Base-by-base conservation (phyloP, 2,113 vertebrate species). In the Lampris megalopsis region DNA sequence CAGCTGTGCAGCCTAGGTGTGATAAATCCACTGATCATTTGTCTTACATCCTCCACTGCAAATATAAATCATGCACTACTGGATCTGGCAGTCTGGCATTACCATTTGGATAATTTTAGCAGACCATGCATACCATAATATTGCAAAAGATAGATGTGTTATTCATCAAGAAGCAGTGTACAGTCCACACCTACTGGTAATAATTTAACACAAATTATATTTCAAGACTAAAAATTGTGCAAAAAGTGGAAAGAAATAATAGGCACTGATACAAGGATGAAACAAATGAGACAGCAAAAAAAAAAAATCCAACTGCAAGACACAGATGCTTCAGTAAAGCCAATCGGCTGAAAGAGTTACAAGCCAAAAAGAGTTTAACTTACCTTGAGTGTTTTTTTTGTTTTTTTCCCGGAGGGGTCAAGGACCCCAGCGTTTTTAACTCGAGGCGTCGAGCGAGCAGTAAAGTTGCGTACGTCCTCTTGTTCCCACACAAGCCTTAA, bases 381-480 rank as follows among this genome's bases (percentile, higher is more conserved):
- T 90, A 92, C 91, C 87, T 82, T 8, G 0, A 53, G 6, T 42
- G 37, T 74, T 73, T 63, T 58, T 41, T 68, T 8, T 53, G 6
- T 42, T 40, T 74, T 73, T 63, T 58, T 75, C 38, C 66, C 6
- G 66, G 60, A 56, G 82, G 77, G 91, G 89, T 91, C 91, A 88
- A 75, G 24, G 88, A 92, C 87, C 90, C 83, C 77, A 63, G 73
- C 79, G 78, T 37, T 69, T 10, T 40, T 62, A 64, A 57, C 2
- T 9, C 47, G 24, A 71, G 85, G 56, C 64, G 77, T 63, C 63
- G 71, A 76, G 72, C 85, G 71, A 76, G 72, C 85, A 77, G 67
- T 73, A 80, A 69, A 42, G 73, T 57, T 60, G 67, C 79, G 71
- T 58, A 64, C 73, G 72, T 90, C 83, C 70, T 73, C 74, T 47